phyloP scores from a whole-genome alignment of 2,797 vertebrate genomes.

The Cyprinella venusta region DNA sequence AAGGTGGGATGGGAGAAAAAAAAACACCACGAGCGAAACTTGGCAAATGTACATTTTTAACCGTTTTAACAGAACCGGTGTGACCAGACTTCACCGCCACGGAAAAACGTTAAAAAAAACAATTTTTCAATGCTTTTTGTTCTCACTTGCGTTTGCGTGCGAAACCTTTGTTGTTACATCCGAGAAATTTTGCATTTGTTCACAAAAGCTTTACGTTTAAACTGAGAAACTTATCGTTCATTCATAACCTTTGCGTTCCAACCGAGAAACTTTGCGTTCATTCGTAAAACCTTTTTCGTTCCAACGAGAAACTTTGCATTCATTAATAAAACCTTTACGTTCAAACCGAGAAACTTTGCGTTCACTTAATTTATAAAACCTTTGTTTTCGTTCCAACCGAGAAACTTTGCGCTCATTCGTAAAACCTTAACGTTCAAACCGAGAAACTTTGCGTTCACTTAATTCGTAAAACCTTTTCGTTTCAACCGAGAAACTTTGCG shows the following conservation, averaged over 20 bases:
- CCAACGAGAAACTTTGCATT: fast-evolving
- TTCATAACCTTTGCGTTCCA: fast-evolving
- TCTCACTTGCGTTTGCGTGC: neutral
- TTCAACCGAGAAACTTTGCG: fast-evolving
- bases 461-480: fast-evolving
- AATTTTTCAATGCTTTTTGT: neutral
- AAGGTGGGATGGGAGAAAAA: neutral
- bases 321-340: fast-evolving
- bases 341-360: neutral
- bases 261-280: fast-evolving
- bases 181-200: fast-evolving
- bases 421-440: no score
- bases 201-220: fast-evolving
- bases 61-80: conserved; percentile 36
- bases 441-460: neutral
- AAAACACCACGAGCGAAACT: neutral
- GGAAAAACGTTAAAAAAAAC: neutral
- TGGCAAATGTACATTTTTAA: neutral
- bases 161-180: neutral
- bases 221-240: fast-evolving
- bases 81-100: conserved; percentile 28
- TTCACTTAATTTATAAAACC: fast-evolving
- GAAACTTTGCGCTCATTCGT: no score
- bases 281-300: fast-evolving
- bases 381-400: fast-evolving